Percentiles rank a stretch among this genome's conserved stretches.
Conservation (phyloP, 35 echinoderm and acorn worm genomes). For the Patiria miniata region DNA sequence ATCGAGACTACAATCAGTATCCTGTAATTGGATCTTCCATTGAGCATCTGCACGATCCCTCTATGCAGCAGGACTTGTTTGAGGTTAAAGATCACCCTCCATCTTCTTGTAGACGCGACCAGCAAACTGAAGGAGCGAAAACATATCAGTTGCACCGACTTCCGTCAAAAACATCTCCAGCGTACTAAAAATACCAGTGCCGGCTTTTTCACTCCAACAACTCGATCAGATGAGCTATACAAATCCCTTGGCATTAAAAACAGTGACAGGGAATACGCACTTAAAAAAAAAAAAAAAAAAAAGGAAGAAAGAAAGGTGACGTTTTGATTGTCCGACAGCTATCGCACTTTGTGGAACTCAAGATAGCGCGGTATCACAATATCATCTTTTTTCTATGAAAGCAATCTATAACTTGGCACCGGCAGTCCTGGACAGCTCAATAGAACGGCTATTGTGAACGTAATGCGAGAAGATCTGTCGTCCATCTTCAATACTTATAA, state of each 20-base stretch:
- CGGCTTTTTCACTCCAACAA: too few species aligned
- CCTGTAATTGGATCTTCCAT: too few species aligned
- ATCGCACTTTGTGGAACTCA: not conserved
- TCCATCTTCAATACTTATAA: constrained; percentile 17
- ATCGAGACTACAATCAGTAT: too few species aligned
- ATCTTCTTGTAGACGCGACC: too few species aligned
- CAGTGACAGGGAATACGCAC: too few species aligned
- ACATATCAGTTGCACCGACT: constrained; percentile 25
- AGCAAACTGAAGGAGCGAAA: not conserved
- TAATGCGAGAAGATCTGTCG: not conserved
- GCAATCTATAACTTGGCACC: constrained; percentile 1
- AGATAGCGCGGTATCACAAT: not conserved
- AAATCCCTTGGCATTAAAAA: too few species aligned
- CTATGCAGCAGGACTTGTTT: too few species aligned
- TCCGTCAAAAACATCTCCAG: constrained; percentile 1
- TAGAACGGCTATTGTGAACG: not conserved
- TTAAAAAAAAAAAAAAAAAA: too few species aligned
- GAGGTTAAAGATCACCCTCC: too few species aligned
- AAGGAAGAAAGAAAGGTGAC: not conserved
- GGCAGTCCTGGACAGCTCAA: not conserved
- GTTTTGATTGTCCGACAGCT: not conserved
- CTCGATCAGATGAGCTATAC: too few species aligned
- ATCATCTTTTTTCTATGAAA: not conserved
- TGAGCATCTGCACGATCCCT: too few species aligned
- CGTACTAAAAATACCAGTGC: not conserved